Percentiles rank a stretch among this genome's conserved stretches.
Conservation (phyloP, 2,113 vertebrate genomes). For the Falcunculus frontatus region DNA sequence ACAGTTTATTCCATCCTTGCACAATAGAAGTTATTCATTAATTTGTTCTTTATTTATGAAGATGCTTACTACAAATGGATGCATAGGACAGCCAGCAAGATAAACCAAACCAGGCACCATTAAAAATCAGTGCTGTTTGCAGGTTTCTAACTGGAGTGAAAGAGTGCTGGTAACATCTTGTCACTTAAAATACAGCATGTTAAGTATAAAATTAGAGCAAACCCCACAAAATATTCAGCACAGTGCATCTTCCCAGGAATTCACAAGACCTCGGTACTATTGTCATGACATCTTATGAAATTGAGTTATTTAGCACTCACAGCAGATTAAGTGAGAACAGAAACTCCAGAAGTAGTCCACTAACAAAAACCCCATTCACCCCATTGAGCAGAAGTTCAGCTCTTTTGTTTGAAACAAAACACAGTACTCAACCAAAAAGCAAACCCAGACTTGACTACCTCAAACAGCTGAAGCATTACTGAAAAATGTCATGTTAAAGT, state of each 20-base stretch:
- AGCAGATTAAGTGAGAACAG: background rate
- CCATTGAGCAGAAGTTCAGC: background rate
- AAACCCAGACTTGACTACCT: background rate
- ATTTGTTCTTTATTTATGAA: background rate
- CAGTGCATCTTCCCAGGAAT: background rate
- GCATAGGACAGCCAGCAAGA: rapidly evolving
- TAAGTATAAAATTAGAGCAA: background rate
- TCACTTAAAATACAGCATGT: background rate
- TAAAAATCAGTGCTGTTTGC: background rate
- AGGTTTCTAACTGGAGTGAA: background rate
- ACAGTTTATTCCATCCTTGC: background rate
- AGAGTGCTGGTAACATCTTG: background rate
- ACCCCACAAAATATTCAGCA: background rate
- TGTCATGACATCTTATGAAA: background rate
- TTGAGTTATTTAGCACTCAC: background rate
- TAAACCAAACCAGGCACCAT: background rate
- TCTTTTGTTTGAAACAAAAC: background rate
- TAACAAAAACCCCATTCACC: background rate
- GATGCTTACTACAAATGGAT: background rate
- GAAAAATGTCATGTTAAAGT: background rate
- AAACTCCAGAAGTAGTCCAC: background rate
- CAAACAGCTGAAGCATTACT: background rate
- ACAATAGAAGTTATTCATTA: background rate
- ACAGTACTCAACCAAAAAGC: background rate
- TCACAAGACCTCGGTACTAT: background rate